These are phyloP conservation scores for Chlorops oryzae DNA, from an alignment of 1,140 invertebrate genomes.

Conservation along the genomic window DNA sequence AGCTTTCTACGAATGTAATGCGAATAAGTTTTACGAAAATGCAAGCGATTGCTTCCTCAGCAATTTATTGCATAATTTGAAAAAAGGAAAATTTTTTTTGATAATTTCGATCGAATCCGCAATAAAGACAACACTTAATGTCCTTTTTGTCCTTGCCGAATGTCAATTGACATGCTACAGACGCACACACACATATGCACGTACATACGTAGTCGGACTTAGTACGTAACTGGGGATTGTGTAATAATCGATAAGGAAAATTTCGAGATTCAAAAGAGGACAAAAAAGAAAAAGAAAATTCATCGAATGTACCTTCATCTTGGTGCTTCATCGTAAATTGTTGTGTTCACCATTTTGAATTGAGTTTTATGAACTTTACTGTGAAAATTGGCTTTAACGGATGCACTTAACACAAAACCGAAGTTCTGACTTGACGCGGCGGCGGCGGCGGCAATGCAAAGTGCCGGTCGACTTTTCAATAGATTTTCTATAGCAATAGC, in stretches of 20 bases:
- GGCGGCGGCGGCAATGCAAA: too few species aligned
- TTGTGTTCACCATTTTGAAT: slow-evolving; percentile 45
- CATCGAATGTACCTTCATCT: slow-evolving; percentile 31
- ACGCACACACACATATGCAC: neutral
- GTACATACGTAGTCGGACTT: neutral
- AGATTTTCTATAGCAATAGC: neutral
- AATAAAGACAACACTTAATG: too few species aligned
- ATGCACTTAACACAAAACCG: neutral
- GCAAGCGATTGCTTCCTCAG: too few species aligned
- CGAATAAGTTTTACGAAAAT: too few species aligned
- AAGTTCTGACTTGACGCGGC: too few species aligned
- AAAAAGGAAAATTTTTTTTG: too few species aligned
- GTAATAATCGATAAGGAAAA: slow-evolving; percentile 17
- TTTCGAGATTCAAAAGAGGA: slow-evolving; percentile 6
- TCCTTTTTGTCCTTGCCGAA: too few species aligned
- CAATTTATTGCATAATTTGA: too few species aligned
- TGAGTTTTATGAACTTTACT: slow-evolving; percentile 16
- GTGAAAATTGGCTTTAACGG: neutral
- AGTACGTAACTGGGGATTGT: neutral
- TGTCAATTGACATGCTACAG: too few species aligned
- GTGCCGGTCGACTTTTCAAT: too few species aligned
- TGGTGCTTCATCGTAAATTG: slow-evolving; percentile 41
- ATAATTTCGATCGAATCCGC: too few species aligned
- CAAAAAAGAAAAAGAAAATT: slow-evolving; percentile 1
- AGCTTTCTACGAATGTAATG: too few species aligned